These are phyloP conservation scores for Rhipidura dahli DNA, from an alignment of 2,113 vertebrate species.

Conservation along the genomic window DNA sequence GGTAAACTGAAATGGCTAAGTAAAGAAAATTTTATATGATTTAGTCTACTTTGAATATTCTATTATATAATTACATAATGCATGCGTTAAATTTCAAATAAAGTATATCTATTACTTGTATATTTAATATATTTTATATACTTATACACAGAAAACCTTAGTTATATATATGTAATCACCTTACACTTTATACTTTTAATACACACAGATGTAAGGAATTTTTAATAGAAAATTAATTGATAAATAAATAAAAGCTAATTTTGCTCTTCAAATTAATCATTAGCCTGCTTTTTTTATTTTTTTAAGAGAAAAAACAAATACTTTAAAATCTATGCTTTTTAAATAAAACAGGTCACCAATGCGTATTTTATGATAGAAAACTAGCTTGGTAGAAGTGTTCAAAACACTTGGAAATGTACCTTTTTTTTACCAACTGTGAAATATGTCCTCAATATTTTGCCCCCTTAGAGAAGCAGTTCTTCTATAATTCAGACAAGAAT, in stretches of 20 bases:
- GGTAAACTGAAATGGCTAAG: neutral
- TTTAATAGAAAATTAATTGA: neutral
- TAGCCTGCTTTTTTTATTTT: rapidly evolving
- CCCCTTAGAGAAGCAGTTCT: neutral
- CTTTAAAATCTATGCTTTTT: neutral
- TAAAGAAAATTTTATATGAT: neutral
- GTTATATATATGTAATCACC: neutral
- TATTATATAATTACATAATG: neutral
- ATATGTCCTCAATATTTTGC: neutral
- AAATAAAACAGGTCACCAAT: neutral
- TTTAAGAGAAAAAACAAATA: neutral
- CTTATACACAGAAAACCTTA: neutral
- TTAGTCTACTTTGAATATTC: neutral
- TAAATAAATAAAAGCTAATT: neutral
- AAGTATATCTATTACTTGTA: neutral
- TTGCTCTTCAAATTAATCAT: neutral
- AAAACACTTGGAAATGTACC: neutral
- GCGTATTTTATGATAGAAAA: neutral
- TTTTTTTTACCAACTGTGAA: neutral
- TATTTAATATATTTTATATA: neutral
- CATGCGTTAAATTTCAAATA: neutral
- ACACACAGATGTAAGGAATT: neutral
- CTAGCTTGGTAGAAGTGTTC: neutral
- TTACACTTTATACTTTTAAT: neutral
- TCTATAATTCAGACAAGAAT: neutral